Base-by-base conservation (phyloP, 2,797 vertebrate species). In the Holocentrus rufus region DNA sequence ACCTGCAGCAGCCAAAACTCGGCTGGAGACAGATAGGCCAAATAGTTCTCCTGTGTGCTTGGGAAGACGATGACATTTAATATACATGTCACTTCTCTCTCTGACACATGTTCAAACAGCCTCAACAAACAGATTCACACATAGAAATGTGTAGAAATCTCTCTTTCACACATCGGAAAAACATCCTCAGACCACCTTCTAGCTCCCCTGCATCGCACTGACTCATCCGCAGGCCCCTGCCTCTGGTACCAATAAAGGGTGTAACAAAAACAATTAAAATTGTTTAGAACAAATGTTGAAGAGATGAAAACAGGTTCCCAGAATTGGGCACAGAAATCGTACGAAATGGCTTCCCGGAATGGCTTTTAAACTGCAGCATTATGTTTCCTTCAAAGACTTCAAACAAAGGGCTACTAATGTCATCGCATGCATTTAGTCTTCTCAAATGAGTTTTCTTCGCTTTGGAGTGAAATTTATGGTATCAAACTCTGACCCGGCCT, bases 211-310 rank as follows among this genome's bases (percentile, higher is more conserved):
- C 23, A 31, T 18, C 25, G 27, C 15, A 50, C 47, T 62, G 49
- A 59, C 42, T 42, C 54, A 49, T 65, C 18, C 9, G 22, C 50
- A 54, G 57, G 14, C 75, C 79, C 69, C 46, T 58, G 31, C 77
- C 20, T 59, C 47, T 76, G 54, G 66, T 76, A 49, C 56, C 65
- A 82, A 77, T 82, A 80, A 84, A 79, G 39, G 23, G 42, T 30
- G 56, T 20, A 81, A 72, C 47, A 65, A 80, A 81, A 77, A 59
- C 71, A 69, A 62, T 80, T 74, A 71, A 63, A 71, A 60, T 31
- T 31, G 59, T 84, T 88, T 83, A 82, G 56, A 61, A 76, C 54
- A 70, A 88, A 66, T 65, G 23, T 64, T 69, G 34, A 59, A 25
- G 34, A 65, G 54, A 39, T 31, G 46, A 63, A 67, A 57, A 60